A percentile compares a stretch with the other conserved stretches of the same genome.
Evolutionary conservation across 2,113 vertebrate genomes (phyloP).

Genomic region (Megaceryle torquata): DNA sequence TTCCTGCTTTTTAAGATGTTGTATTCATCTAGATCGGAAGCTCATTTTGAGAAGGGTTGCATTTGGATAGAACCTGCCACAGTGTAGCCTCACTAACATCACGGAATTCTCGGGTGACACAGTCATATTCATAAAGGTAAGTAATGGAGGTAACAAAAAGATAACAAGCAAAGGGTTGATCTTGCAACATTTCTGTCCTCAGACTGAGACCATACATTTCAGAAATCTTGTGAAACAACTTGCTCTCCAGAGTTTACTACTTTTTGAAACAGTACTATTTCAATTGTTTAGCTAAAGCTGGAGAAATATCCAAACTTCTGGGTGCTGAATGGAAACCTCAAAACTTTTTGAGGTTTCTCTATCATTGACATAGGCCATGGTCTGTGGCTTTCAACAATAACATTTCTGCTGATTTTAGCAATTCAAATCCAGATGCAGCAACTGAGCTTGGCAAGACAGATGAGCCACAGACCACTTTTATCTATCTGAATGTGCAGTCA

Average conservation of each 20-base stretch:
- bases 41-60: not conserved
- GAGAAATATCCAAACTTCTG: constrained; percentile 8
- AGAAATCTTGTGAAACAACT: constrained; percentile 7
- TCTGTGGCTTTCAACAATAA: constrained; percentile 64
- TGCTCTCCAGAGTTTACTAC: not conserved
- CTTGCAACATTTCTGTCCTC: not conserved
- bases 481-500: not conserved
- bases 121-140: not conserved
- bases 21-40: not conserved
- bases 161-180: not conserved
- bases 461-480: constrained; percentile 33
- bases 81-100: not conserved
- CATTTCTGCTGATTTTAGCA: constrained; percentile 51
- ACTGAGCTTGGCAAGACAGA: constrained; percentile 13
- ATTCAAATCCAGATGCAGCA: constrained; percentile 29
- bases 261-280: not conserved
- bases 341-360: constrained; percentile 47
- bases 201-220: not conserved
- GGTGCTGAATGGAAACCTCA: constrained; percentile 40
- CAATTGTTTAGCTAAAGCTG: not conserved
- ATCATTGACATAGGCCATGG: constrained; percentile 5
- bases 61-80: not conserved
- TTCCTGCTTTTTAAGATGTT: constrained; percentile 4
- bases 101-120: not conserved
- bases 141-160: not conserved